Percentiles rank a stretch among this genome's conserved stretches.
These are phyloP conservation scores for Dicycla oo DNA, from an alignment of 2,888 invertebrate species.

Conservation along the genomic window DNA sequence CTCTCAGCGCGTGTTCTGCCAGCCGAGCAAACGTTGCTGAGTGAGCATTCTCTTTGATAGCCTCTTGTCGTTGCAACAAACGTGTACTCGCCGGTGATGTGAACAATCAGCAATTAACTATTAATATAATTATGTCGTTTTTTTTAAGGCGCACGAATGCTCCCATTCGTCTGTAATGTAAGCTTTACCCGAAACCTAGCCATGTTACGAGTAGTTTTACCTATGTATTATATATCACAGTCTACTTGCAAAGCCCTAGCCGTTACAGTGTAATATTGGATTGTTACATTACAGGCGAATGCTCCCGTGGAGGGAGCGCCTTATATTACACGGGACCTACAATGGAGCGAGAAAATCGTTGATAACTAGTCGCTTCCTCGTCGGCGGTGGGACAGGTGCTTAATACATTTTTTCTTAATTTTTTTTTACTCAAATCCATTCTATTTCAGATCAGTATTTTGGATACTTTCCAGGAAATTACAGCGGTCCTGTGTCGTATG, in stretches of 20 bases:
- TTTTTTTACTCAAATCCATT: conserved; percentile 44
- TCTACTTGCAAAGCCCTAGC: background rate
- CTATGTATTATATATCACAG: background rate
- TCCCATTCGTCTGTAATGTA: background rate
- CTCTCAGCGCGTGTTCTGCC: background rate
- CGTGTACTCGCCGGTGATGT: background rate
- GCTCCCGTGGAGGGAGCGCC: background rate
- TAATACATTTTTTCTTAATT: background rate
- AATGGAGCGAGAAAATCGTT: background rate
- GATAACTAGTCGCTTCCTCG: background rate
- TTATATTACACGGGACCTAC: background rate
- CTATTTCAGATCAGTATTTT: conserved; percentile 64
- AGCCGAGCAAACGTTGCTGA: background rate
- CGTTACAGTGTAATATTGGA: background rate
- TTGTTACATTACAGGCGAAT: background rate
- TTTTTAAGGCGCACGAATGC: background rate
- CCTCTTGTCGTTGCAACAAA: background rate
- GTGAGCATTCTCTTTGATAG: background rate
- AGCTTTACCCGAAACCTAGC: background rate
- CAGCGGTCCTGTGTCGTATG: conserved; percentile 64
- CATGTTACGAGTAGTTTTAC: background rate
- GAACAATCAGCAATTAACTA: background rate
- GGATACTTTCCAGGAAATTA: conserved; percentile 67
- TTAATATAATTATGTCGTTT: background rate
- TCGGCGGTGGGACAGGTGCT: too few species aligned